Evolutionary conservation across 2,888 invertebrate genomes (phyloP), one percentile per base, ranked within the genome.

Genomic region (Pyrrhosoma nymphula): DNA sequence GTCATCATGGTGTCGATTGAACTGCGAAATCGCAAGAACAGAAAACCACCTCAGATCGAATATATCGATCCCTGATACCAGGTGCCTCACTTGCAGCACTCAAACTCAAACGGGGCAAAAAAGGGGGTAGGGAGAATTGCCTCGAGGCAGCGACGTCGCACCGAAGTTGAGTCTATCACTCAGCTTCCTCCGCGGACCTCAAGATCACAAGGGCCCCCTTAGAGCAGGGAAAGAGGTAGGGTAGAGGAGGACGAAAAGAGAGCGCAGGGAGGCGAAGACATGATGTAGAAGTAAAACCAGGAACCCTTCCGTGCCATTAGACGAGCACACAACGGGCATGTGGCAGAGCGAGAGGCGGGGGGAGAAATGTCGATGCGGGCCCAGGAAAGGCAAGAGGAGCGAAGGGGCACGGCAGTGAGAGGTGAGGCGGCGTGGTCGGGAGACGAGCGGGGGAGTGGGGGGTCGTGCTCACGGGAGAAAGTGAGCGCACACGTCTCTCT

Each of bases 301-400:
- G 30, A 14, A 16, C 82, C 35, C n/a, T 82, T 18, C 82, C 82
- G 35, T 82, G 82, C 82, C 82, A 82, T 82, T 35, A 2, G 30
- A 23, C 35, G 26, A 26, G 30, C 10, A 82, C 82, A 82, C 35
- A 4, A 14, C 39, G 95, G 16, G 39, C n/a, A 56, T 30, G 39
- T 56, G 69, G n/a, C 56, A 23, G 18, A 90, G 30, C 35, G 30
- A 18, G 18, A 35, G 10, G 69, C 26, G n/a, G 39, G 20, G 47
- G 14, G 91, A 47, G 95, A 95, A 95, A 96, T 95, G 96, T 26
- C 56, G 95, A 26, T 35, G 69, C 93, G 95, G 95, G 20, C 12
- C 39, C 23, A 23, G n/a, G 55, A 90, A 63, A 56, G 55, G 47
- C 63, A 95, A 93, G 69, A 47, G 2, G 26, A 39, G 26, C 35